These are phyloP conservation scores for Operophtera brumata DNA, from an alignment of 2,888 invertebrate genomes.

Conservation along the genomic window DNA sequence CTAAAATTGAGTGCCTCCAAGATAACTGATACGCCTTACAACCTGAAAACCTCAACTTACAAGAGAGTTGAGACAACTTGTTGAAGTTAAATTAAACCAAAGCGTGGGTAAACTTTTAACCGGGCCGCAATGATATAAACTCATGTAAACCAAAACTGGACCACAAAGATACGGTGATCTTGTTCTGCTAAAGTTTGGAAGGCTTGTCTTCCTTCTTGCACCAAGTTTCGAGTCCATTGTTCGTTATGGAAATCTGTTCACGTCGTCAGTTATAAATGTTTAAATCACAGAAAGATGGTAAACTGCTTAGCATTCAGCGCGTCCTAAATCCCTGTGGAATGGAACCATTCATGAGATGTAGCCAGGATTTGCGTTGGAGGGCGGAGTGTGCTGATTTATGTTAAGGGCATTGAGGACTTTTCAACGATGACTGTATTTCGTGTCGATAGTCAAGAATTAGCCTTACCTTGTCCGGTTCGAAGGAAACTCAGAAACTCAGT, in stretches of 20 bases:
- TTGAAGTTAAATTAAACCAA: constrained; percentile 3
- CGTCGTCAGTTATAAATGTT: constrained; percentile 24
- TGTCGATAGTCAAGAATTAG: too few species aligned
- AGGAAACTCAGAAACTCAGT: too few species aligned
- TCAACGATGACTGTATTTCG: neutral
- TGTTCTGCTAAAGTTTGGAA: constrained; percentile 8
- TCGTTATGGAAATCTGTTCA: constrained; percentile 15
- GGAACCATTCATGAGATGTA: constrained; percentile 15
- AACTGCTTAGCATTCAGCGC: constrained; percentile 66
- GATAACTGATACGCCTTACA: neutral
- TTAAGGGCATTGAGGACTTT: neutral
- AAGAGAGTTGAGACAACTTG: neutral
- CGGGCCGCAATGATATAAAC: neutral
- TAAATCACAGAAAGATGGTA: constrained; percentile 41
- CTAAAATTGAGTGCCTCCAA: neutral
- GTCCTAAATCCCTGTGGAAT: constrained; percentile 58
- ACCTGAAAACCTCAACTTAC: neutral
- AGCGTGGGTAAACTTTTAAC: neutral
- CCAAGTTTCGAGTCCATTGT: constrained; percentile 14
- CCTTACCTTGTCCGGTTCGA: too few species aligned
- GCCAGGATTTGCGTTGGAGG: neutral
- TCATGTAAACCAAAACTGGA: constrained; percentile 10
- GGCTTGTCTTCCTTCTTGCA: constrained; percentile 11
- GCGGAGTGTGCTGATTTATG: too few species aligned
- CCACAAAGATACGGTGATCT: constrained; percentile 21